Percentiles rank a stretch among this genome's conserved stretches.
Evolutionary conservation across 2,113 vertebrate genomes (phyloP).

Genomic region (Rhinichthys klamathensis): DNA sequence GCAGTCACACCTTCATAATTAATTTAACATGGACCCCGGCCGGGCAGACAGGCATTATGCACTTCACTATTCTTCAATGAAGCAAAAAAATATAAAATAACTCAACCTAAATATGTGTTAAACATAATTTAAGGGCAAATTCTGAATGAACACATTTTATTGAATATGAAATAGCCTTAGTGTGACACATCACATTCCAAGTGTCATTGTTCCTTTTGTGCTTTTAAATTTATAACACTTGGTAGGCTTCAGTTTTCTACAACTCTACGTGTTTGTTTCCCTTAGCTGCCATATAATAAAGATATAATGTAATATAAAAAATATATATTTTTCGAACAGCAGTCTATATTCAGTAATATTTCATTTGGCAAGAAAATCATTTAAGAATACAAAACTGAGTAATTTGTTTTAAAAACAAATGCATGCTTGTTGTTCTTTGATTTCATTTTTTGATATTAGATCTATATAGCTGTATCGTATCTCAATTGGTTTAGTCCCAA

Average conservation of each 20-base stretch:
- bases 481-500: conserved; percentile 18
- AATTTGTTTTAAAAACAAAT: not conserved
- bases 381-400: not conserved
- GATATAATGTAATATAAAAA: not conserved
- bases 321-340: not conserved
- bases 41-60: conserved; percentile 18
- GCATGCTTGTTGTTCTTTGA: not conserved
- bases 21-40: conserved; percentile 67
- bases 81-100: conserved; percentile 29
- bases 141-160: not conserved
- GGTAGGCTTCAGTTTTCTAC: not conserved
- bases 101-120: not conserved
- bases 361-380: not conserved
- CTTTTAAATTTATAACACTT: not conserved
- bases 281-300: not conserved
- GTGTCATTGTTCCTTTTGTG: not conserved
- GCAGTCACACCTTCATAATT: conserved; percentile 77
- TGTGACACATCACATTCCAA: not conserved
- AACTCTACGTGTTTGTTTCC: not conserved
- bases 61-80: not conserved
- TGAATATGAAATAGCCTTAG: not conserved
- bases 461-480: not conserved
- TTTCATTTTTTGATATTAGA: not conserved
- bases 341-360: not conserved
- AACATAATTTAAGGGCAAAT: not conserved